Base-by-base conservation (phyloP, 2,797 vertebrate genomes). In the Tarsius wallacei region DNA sequence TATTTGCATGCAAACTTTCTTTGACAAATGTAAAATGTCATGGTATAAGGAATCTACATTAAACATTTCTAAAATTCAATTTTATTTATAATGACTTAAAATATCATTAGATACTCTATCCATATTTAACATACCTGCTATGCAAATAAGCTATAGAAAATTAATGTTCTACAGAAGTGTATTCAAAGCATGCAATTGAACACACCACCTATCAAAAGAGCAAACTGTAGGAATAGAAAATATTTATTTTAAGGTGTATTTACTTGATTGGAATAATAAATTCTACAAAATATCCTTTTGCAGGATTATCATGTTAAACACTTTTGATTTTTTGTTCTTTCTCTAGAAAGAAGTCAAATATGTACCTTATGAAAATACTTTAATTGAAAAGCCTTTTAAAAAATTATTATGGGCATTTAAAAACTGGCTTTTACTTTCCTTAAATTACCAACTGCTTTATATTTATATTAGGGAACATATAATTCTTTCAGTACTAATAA, bases 401-500 rank as follows among this genome's bases (percentile, higher is more conserved):
- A 55, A 9, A 10, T 70, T 90, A 14, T 81, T 53, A 71, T n/a
- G 14, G 2, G 6, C 4, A 66, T 36, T 61, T 88, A 28, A 85
- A 84, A 85, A 61, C 0, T 64, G 36, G 49, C 28, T 7, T 70
- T 95, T 87, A 36, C 28, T 11, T 76, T 93, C 2, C 7, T 83
- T 96, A 93, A 74, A 84, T 94, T 83, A 78, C 21, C 57, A 92
- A 53, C 1, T 83, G 14, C 4, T 91, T 36, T 94, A 26, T 78
- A 22, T 78, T 95, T 89, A 87, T 16, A 74, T 61, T 96, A 86
- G 21, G 8, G 1, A 17, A 68, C 26, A 26, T 3, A 47, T 22
- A 83, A 61, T 68, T 93, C 8, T 80, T 64, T 96, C 70, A 63
- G 6, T 7, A 47, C 64, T 94, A 90, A 49, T 33, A 74, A 76